These are phyloP conservation scores for Melikaiella ostensackeni DNA, from an alignment of 2,888 invertebrate genomes.

Conservation along the genomic window DNA sequence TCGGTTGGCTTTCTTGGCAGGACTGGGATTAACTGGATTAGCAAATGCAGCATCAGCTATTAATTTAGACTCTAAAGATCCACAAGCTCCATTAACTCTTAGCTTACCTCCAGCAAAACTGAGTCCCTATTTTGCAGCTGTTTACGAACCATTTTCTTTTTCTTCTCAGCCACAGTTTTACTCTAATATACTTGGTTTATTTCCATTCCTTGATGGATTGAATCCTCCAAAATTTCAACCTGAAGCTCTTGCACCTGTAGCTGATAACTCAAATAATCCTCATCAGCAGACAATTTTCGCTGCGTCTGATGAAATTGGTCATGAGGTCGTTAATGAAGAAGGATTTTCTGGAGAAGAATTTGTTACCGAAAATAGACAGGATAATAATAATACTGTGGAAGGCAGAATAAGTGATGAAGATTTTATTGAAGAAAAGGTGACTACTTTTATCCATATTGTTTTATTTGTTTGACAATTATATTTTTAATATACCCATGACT, in stretches of 20 bases:
- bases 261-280: neutral
- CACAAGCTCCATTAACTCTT: slow-evolving; percentile 41
- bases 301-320: neutral
- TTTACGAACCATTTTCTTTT: slow-evolving; percentile 64
- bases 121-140: slow-evolving; percentile 62
- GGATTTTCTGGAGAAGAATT: slow-evolving; percentile 42
- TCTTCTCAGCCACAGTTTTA: slow-evolving; percentile 54
- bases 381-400: slow-evolving; percentile 50
- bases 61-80: slow-evolving; percentile 31
- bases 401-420: slow-evolving; percentile 44
- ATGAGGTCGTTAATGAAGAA: slow-evolving; percentile 40
- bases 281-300: neutral
- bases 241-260: neutral
- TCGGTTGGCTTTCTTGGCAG: slow-evolving; percentile 67
- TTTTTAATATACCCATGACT: neutral
- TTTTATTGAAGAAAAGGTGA: slow-evolving; percentile 3
- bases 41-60: slow-evolving; percentile 45
- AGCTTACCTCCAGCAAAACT: slow-evolving; percentile 52
- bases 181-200: slow-evolving; percentile 48
- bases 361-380: slow-evolving; percentile 33
- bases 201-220: slow-evolving; percentile 47
- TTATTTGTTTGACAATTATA: neutral
- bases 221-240: slow-evolving; percentile 19
- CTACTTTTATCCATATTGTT: neutral
- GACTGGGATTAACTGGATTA: slow-evolving; percentile 62